These are phyloP conservation scores for Rhinatrema bivittatum DNA, from an alignment of 2,797 vertebrate species.

Conservation along the genomic window DNA sequence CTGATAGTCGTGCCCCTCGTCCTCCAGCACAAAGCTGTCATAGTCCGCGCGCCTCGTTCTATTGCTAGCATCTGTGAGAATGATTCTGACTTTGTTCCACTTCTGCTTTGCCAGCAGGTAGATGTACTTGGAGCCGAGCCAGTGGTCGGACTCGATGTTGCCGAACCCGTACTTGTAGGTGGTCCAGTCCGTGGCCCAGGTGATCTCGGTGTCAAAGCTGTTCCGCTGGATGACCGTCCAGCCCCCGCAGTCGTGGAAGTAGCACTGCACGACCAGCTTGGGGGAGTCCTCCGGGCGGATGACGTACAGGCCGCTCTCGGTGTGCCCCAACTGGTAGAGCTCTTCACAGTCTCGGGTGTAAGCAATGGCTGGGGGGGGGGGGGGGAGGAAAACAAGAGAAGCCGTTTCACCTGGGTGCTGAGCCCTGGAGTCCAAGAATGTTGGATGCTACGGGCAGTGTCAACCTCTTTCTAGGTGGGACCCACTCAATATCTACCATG, in stretches of 20 bases:
- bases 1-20: neutral
- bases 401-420: neutral
- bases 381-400: neutral
- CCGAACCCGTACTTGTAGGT: constrained; percentile 6
- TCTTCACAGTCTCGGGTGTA: constrained; percentile 14
- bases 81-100: constrained; percentile 23
- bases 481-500: too few species aligned
- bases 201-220: neutral
- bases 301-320: constrained; percentile 2
- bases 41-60: neutral
- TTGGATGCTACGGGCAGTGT: neutral
- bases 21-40: constrained; percentile 2
- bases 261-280: constrained; percentile 8
- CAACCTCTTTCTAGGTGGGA: too few species aligned
- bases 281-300: constrained; percentile 1
- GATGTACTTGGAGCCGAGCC: constrained; percentile 13
- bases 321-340: constrained; percentile 7
- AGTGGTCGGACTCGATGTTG: constrained; percentile 4
- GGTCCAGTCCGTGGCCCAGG: constrained; percentile 17
- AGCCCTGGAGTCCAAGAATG: too few species aligned
- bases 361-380: constrained; percentile 3
- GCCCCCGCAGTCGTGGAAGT: constrained; percentile 13
- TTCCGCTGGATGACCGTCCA: constrained; percentile 18
- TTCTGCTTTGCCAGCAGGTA: neutral
- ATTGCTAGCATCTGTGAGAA: neutral